A percentile compares a stretch with the other conserved stretches of the same genome.
phyloP scores from a whole-genome alignment of 1,140 invertebrate genomes.

The Listronotus oregonensis region DNA sequence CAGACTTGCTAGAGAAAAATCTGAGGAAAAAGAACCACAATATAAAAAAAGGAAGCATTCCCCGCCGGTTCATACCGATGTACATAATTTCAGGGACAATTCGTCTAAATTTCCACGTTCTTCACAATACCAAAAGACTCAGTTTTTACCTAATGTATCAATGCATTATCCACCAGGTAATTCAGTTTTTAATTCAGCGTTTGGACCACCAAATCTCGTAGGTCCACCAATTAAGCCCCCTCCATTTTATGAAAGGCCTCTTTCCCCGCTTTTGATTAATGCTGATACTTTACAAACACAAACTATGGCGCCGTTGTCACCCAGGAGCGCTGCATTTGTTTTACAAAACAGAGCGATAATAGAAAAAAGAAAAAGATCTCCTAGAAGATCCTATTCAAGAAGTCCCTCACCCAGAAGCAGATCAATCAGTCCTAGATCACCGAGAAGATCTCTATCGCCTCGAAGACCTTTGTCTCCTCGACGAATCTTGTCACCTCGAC shows the following conservation, averaged over 20 bases:
- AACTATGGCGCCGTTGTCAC: conserved; percentile 53
- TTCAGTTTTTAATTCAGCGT: conserved; percentile 7
- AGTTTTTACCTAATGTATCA: conserved; percentile 1
- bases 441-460: conserved; percentile 32
- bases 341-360: conserved; percentile 54
- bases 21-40: conserved; percentile 4
- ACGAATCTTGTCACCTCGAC: conserved; percentile 22
- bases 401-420: conserved; percentile 42
- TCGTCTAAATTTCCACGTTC: neutral
- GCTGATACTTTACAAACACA: conserved; percentile 47
- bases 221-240: conserved; percentile 21
- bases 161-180: conserved; percentile 2
- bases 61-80: neutral
- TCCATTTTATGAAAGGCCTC: conserved; percentile 39
- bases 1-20: neutral
- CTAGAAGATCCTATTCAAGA: conserved; percentile 47
- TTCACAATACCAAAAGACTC: neutral
- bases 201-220: conserved; percentile 15
- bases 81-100: conserved; percentile 5
- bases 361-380: conserved; percentile 52
- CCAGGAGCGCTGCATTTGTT: conserved; percentile 55
- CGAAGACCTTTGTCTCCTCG: conserved; percentile 23
- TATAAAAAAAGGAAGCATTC: neutral
- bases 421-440: conserved; percentile 25
- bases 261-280: conserved; percentile 49